A percentile compares a stretch with the other conserved stretches of the same genome.
phyloP scores from a whole-genome alignment of 2,888 invertebrate genomes.

The Kryphioiulus occultus region DNA sequence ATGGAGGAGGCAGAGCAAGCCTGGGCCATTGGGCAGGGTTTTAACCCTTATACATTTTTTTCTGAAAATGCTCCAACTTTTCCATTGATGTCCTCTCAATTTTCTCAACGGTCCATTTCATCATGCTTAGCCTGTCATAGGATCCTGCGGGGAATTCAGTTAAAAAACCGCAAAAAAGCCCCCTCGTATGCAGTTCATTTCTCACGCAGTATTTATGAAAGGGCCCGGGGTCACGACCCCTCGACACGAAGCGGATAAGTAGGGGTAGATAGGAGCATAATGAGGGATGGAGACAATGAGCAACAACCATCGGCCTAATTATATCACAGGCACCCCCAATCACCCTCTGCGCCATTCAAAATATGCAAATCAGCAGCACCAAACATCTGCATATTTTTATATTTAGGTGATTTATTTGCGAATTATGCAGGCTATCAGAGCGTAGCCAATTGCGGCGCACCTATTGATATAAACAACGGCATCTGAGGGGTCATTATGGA shows the following conservation, averaged over 20 bases:
- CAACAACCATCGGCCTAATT: constrained; percentile 24
- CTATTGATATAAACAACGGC: constrained; percentile 26
- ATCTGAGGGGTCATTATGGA: background rate
- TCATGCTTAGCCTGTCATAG: background rate
- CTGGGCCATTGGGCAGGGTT: background rate
- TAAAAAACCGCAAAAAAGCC: constrained; percentile 32
- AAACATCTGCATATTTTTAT: constrained; percentile 30
- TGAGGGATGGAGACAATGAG: background rate
- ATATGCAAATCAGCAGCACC: background rate
- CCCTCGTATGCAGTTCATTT: background rate
- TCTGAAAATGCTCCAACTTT: background rate
- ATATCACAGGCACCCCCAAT: constrained; percentile 9
- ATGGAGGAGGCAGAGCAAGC: too few relatives aligned
- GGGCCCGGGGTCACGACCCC: constrained; percentile 17
- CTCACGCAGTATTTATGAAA: constrained; percentile 20
- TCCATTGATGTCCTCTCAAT: background rate
- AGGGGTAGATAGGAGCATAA: constrained; percentile 36
- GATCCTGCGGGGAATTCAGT: background rate
- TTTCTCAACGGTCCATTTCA: constrained; percentile 13
- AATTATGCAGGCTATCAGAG: constrained; percentile 4
- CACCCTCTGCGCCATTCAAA: constrained; percentile 12
- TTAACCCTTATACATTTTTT: background rate
- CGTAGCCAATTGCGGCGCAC: background rate
- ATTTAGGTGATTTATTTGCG: background rate
- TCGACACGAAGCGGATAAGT: background rate